A percentile compares a stretch with the other conserved stretches of the same genome.
phyloP scores from a whole-genome alignment of 2,888 invertebrate species.

The Bhutanitis thaidina region DNA sequence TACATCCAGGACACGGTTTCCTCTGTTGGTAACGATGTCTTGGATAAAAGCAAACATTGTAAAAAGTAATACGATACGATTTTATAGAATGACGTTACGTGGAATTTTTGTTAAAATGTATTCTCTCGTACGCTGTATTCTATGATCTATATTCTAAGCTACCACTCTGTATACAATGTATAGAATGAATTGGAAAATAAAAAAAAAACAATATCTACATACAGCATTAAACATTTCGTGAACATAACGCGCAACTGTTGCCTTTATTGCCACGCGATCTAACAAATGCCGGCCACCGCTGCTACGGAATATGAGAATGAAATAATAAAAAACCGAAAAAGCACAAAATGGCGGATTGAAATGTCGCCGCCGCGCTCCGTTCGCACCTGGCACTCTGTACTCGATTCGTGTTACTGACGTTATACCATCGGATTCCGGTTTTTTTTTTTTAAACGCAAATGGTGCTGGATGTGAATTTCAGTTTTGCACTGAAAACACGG shows the following conservation, averaged over 20 bases:
- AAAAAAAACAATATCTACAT: too few relatives aligned
- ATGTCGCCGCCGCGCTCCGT: background rate
- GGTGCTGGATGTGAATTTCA: background rate
- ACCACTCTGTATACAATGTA: too few relatives aligned
- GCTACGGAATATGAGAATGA: slow-evolving; percentile 16
- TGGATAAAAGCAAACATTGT: too few relatives aligned
- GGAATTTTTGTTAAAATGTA: too few relatives aligned
- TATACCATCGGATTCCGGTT: slow-evolving; percentile 3
- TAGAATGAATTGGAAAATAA: too few relatives aligned
- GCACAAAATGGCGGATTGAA: slow-evolving; percentile 2
- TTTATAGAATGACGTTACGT: too few relatives aligned
- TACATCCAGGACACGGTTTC: too few relatives aligned
- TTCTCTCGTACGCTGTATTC: too few relatives aligned
- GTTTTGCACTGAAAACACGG: background rate
- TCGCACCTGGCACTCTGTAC: slow-evolving; percentile 19
- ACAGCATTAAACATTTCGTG: background rate
- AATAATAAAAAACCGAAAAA: slow-evolving; percentile 16
- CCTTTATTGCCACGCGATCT: slow-evolving; percentile 9
- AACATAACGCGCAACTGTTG: background rate
- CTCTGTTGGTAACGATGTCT: too few relatives aligned
- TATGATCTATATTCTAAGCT: too few relatives aligned
- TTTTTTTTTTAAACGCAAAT: background rate
- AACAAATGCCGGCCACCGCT: slow-evolving; percentile 5
- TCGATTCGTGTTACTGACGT: slow-evolving; percentile 17
- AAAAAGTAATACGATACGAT: too few relatives aligned